A percentile compares a stretch with the other conserved stretches of the same genome.
Evolutionary conservation across 2,113 vertebrate genomes (phyloP).

Genomic region (Pelecanus crispus): DNA sequence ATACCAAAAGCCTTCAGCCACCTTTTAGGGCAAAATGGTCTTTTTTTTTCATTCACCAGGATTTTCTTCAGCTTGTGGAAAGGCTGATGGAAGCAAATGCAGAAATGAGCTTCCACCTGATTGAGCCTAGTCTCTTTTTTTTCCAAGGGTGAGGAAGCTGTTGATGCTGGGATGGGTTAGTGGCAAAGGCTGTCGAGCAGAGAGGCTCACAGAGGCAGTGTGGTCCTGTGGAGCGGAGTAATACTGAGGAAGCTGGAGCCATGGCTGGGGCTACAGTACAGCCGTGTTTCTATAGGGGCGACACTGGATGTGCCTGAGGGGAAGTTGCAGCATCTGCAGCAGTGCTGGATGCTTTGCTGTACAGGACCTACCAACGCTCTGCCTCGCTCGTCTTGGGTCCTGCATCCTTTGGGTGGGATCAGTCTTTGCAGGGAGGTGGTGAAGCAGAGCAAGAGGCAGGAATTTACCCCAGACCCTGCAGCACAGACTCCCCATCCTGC

Average conservation of each 20-base stretch:
- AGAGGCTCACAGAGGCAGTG: neutral
- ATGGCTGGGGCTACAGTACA: fast-evolving
- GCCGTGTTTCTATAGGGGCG: neutral
- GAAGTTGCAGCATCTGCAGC: fast-evolving
- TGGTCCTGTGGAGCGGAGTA: neutral
- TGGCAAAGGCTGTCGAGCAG: neutral
- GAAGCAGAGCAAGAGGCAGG: neutral
- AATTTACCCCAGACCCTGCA: neutral
- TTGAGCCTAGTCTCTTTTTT: neutral
- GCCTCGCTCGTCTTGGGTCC: neutral
- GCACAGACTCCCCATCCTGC: neutral
- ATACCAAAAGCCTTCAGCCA: neutral
- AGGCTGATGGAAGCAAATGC: neutral
- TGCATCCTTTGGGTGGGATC: neutral
- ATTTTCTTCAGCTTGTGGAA: neutral
- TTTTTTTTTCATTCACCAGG: neutral
- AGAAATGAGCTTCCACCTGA: neutral
- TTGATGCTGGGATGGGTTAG: neutral
- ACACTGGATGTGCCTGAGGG: neutral
- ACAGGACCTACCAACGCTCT: neutral
- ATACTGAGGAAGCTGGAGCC: fast-evolving
- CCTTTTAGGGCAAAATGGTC: neutral
- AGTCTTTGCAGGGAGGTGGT: neutral
- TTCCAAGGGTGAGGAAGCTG: neutral
- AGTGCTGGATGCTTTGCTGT: neutral